A percentile compares a stretch with the other conserved stretches of the same genome.
phyloP scores from a whole-genome alignment of 2,888 invertebrate genomes.

The Hirtodrosophila histrioides region DNA sequence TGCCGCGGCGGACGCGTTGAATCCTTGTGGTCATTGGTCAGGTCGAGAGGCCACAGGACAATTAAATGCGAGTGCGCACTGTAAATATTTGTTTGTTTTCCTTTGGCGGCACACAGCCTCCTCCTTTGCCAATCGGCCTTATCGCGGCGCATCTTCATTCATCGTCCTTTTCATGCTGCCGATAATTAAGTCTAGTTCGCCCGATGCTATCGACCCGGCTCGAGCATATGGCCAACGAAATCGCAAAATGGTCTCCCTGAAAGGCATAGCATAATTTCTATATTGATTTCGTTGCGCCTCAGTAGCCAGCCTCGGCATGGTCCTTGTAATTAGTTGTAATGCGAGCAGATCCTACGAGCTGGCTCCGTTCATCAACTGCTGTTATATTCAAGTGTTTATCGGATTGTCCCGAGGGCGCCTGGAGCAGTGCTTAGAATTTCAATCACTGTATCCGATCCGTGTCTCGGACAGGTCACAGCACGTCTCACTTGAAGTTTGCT shows the following conservation, averaged over 20 bases:
- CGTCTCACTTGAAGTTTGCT: slow-evolving; percentile 61
- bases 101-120: slow-evolving; percentile 59
- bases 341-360: slow-evolving; percentile 28
- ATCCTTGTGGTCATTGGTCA: slow-evolving; percentile 34
- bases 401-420: slow-evolving; percentile 27
- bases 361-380: slow-evolving; percentile 23
- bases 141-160: slow-evolving; percentile 27
- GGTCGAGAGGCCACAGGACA: slow-evolving; percentile 34
- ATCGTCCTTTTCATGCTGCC: slow-evolving; percentile 15
- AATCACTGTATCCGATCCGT: slow-evolving; percentile 46
- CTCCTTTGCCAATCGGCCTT: neutral
- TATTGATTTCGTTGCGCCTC: slow-evolving; percentile 25
- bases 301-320: neutral
- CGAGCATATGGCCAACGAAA: slow-evolving; percentile 38
- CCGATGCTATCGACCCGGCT: slow-evolving; percentile 4
- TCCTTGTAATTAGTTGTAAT: slow-evolving; percentile 60
- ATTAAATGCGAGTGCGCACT: slow-evolving; percentile 57
- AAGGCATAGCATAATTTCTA: slow-evolving; percentile 38
- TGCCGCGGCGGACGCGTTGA: slow-evolving; percentile 17
- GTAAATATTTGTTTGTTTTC: slow-evolving; percentile 65
- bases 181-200: slow-evolving; percentile 48
- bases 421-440: slow-evolving; percentile 52
- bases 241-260: slow-evolving; percentile 29
- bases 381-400: slow-evolving; percentile 36
- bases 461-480: slow-evolving; percentile 44